Base-by-base conservation (phyloP, 2,113 vertebrate species). In the Tinamus guttatus region DNA sequence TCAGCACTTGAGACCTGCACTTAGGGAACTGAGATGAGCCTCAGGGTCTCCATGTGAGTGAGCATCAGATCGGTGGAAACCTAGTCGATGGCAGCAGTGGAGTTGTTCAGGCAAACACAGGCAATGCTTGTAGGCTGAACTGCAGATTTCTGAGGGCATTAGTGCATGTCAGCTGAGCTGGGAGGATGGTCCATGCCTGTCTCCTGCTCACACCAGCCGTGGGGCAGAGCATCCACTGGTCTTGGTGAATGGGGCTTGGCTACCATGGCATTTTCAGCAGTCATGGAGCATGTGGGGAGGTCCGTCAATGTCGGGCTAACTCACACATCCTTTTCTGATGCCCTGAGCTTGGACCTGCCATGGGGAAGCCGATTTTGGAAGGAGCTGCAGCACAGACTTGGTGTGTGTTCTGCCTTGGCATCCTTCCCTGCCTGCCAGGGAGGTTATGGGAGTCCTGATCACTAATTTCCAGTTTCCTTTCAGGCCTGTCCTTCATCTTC, bases 1-100 rank as follows among this genome's bases (percentile, higher is more conserved):
- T 54, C 40, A 49, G 3, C 10, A 4, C 28, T 3, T 24, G 28
- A 70, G 12, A 22, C 11, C 32, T 13, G 1, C 32, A 5, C 0
- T 36, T 24, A 64, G 36, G 25, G 1, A 11, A 4, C 20, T 62
- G 49, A 34, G 56, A 60, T 0, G 1, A 65, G 28, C 13, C 84
- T 43, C 32, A 36, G 27, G 22, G 15, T 73, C 68, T 93, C 24
- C 13, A 3, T 6, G 9, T 14, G 11, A 81, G 49, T 16, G 59
- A 28, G 7, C 69, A 34, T 43, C 17, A 6, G 7, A 38, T 28
- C 43, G 5, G 2, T 3, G 43, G 54, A 62, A 24, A 30, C 41
- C 38, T 24, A 41, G 49, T n/a, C 17, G 4, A 7, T 32, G 27
- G 17, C 14, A 20, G 21, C 41, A n/a, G 60, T 8, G 21, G 41